Conservation (phyloP, 2,888 invertebrate genomes). For the Apoderus coryli region DNA sequence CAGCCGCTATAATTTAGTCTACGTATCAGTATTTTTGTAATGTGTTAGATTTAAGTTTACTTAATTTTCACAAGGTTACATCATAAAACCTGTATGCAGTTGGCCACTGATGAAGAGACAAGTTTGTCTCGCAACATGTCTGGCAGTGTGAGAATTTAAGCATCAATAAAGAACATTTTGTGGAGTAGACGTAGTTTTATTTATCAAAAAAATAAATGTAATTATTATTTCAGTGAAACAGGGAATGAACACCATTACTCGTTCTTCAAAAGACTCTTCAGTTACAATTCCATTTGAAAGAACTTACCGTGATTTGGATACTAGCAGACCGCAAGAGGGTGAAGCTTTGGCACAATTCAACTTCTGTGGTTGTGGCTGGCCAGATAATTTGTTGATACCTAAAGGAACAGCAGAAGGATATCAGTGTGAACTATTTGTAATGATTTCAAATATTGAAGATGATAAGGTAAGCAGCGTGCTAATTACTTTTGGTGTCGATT, state of each 20-base stretch:
- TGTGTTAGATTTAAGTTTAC: no score
- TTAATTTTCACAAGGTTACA: no score
- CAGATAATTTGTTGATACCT: conserved; percentile 65
- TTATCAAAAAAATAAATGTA: conserved; percentile 2
- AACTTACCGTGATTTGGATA: conserved; percentile 59
- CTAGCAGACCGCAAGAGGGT: conserved; percentile 41
- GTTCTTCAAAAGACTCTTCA: conserved; percentile 54
- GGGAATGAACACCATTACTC: conserved; percentile 50
- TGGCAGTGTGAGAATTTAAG: background rate
- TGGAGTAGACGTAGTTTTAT: no score
- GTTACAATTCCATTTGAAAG: conserved; percentile 73
- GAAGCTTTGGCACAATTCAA: conserved; percentile 44
- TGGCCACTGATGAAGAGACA: no score
- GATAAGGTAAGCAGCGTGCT: conserved; percentile 42
- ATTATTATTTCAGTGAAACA: conserved; percentile 39
- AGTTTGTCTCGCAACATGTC: no score
- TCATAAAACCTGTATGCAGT: no score
- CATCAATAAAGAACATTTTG: conserved; percentile 1
- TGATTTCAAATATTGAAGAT: conserved; percentile 58
- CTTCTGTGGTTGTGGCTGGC: conserved; percentile 85
- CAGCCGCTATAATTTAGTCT: no score
- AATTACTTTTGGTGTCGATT: no score
- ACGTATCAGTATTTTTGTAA: no score
- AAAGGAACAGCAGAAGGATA: conserved; percentile 54
- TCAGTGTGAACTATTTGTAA: conserved; percentile 55